Base-by-base conservation (phyloP, 2,113 vertebrate genomes). In the Bucco capensis region DNA sequence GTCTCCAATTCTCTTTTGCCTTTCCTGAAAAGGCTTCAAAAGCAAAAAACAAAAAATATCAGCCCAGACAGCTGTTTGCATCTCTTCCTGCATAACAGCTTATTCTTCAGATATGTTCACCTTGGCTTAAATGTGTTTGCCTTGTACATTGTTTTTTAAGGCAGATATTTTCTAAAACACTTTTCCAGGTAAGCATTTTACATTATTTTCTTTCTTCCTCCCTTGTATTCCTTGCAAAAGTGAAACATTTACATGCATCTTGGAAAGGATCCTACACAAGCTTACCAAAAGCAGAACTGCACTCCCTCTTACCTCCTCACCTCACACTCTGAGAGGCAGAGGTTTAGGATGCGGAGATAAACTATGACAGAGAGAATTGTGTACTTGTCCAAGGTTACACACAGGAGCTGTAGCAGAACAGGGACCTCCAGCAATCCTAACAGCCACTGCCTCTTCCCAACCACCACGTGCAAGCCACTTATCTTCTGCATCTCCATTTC, bases 21-120 rank as follows among this genome's bases (percentile, higher is more conserved):
- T 71, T 46, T 86, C 61, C 57, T 82, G 42, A 78, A 95, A 84
- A 75, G 25, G 21, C 46, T 61, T 84, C 49, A 46, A 81, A 83
- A 19, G 8, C 4, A 10, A 6, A 4, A 8, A 18, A n/a, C 17
- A 15, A 33, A 35, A 28, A 12, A 2, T 6, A 54, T 50, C 56
- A 91, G 22, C 44, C 12, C 28, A 74, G 73, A 81, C 66, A 95
- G 69, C 31, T 61, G 40, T 23, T 78, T 88, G 28, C 50, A 42
- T 53, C 49, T 79, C 38, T 86, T 69, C 35, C 66, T 61, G 14
- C 44, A 28, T 81, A 90, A 80, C 24, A 81, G 18, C 19, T 60
- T 86, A 40, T 51, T 75, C 65, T 61, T 13, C n/a, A 81, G 53
- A 22, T 7, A 13, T 5, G 17, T 35, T 87, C 80, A 79, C 66